A percentile compares a stretch with the other conserved stretches of the same genome.
phyloP scores from a whole-genome alignment of 2,797 vertebrate species.

The Discoglossus pictus region DNA sequence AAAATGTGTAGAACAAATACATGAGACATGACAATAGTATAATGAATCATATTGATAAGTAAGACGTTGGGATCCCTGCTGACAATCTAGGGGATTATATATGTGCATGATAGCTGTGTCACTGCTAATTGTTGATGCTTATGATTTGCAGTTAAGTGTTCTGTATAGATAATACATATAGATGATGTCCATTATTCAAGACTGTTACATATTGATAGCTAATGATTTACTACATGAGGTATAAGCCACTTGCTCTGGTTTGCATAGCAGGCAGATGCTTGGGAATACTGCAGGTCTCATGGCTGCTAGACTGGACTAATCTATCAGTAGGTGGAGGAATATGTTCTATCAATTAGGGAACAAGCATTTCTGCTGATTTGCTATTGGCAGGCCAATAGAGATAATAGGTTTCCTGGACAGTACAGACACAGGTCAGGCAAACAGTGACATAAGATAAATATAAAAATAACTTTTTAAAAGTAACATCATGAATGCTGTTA shows the following conservation, averaged over 20 bases:
- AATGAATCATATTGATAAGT: too few species aligned
- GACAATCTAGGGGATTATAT: too few species aligned
- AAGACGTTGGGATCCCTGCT: too few species aligned
- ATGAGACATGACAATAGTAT: too few species aligned
- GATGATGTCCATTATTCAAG: conserved; percentile 65
- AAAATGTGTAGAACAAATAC: too few species aligned
- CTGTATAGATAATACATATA: too few species aligned
- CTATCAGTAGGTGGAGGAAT: conserved; percentile 71
- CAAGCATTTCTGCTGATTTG: conserved; percentile 74
- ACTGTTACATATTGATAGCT: conserved; percentile 71
- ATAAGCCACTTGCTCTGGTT: conserved; percentile 59
- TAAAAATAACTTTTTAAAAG: conserved; percentile 67
- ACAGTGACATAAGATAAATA: conserved; percentile 65
- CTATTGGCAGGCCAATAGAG: conserved; percentile 76
- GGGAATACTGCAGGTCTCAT: conserved; percentile 60
- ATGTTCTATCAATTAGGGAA: conserved; percentile 77
- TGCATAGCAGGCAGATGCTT: conserved; percentile 58
- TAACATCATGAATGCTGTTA: conserved; percentile 55
- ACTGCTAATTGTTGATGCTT: too few species aligned
- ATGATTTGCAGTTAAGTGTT: too few species aligned
- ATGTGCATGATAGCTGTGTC: too few species aligned
- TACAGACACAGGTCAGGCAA: conserved; percentile 61
- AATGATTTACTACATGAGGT: conserved; percentile 72
- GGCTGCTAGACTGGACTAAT: conserved; percentile 72
- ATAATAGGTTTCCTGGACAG: conserved; percentile 76